phyloP scores from a whole-genome alignment of 1,140 invertebrate genomes.

The Fopius arisanus region DNA sequence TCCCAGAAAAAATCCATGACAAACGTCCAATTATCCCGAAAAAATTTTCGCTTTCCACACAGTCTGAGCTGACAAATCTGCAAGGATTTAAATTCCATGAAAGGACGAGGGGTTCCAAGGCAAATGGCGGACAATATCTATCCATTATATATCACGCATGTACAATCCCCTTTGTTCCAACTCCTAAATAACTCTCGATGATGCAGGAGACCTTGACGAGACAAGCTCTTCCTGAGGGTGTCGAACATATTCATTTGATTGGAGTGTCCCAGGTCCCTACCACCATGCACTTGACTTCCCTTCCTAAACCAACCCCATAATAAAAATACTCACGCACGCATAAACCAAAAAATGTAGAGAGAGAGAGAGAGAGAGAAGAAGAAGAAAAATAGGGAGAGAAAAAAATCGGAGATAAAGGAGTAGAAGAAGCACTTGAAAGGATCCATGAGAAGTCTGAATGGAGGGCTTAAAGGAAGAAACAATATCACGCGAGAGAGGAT shows the following conservation, averaged over 20 bases:
- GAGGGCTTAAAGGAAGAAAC: not conserved
- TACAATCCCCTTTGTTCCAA: too few relatives aligned
- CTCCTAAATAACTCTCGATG: too few relatives aligned
- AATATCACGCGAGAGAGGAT: constrained; percentile 6
- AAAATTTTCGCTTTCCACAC: too few relatives aligned
- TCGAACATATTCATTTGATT: constrained; percentile 7
- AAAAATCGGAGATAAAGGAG: not conserved
- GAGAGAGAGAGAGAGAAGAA: not conserved
- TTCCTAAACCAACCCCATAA: not conserved
- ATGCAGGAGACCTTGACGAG: too few relatives aligned
- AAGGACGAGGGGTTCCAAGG: too few relatives aligned
- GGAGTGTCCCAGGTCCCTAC: not conserved
- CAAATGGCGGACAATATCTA: too few relatives aligned
- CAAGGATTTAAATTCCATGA: too few relatives aligned
- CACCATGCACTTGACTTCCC: not conserved
- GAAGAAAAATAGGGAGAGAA: too few relatives aligned
- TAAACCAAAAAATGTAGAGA: not conserved
- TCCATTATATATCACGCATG: too few relatives aligned
- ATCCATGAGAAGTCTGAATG: not conserved
- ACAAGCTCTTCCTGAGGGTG: not conserved
- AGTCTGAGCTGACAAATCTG: too few relatives aligned
- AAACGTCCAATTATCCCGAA: too few relatives aligned
- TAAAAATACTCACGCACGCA: not conserved
- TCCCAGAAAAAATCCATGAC: too few relatives aligned
- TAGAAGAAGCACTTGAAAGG: not conserved